Percentiles rank a stretch among this genome's conserved stretches.
Conservation (phyloP, 2,888 invertebrate genomes). For the Dynastes grantii region DNA sequence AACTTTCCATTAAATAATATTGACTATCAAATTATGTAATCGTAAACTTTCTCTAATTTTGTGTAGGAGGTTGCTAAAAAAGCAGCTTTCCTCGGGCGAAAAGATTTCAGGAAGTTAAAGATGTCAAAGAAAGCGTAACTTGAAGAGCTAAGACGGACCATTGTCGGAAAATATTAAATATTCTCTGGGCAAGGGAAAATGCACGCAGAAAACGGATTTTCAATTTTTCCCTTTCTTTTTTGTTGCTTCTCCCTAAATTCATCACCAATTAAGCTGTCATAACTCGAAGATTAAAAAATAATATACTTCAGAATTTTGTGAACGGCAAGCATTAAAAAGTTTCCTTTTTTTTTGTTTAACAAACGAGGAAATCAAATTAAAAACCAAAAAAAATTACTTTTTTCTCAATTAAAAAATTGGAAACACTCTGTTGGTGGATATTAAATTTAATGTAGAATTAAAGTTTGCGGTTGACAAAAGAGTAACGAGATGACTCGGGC, state of each 20-base stretch:
- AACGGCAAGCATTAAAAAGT: constrained; percentile 25
- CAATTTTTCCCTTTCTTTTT: not conserved
- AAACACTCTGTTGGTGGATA: constrained; percentile 14
- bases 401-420: constrained; percentile 2
- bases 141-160: not conserved
- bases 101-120: constrained; percentile 1
- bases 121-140: not conserved
- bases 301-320: constrained; percentile 14
- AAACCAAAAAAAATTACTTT: constrained; percentile 26
- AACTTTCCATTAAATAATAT: not conserved
- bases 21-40: not conserved
- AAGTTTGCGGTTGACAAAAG: constrained; percentile 39
- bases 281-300: constrained; percentile 30
- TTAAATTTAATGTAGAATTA: constrained; percentile 42
- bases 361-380: constrained; percentile 33
- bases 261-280: constrained; percentile 28
- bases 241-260: constrained; percentile 19
- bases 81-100: not conserved
- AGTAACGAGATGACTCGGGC: not conserved
- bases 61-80: not conserved
- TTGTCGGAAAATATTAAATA: not conserved
- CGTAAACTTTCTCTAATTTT: not conserved
- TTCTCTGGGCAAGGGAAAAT: not conserved
- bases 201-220: constrained; percentile 2
- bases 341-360: constrained; percentile 8